phyloP scores from a whole-genome alignment of 1,140 invertebrate genomes.

The Calosoma granatense region DNA sequence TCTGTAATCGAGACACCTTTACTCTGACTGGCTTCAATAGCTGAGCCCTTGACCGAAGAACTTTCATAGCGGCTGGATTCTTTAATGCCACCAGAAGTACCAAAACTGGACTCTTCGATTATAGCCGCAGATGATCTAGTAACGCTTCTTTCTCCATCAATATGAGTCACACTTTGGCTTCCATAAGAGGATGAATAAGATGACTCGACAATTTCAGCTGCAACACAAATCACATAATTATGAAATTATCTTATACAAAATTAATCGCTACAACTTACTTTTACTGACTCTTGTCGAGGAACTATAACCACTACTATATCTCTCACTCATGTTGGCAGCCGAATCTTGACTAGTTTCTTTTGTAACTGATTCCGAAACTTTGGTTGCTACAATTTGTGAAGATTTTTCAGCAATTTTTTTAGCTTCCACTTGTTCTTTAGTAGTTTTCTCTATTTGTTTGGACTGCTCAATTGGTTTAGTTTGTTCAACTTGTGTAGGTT shows the following conservation, averaged over 20 bases:
- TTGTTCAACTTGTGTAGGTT: slow-evolving; percentile 14
- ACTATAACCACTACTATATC: neutral
- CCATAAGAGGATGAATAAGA: neutral
- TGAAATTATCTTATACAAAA: neutral
- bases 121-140: neutral
- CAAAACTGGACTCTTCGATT: neutral
- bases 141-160: neutral
- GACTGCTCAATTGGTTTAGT: neutral
- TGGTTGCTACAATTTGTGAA: too few species aligned
- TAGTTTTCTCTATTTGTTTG: slow-evolving; percentile 2
- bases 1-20: neutral
- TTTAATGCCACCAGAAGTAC: neutral
- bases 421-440: slow-evolving; percentile 10
- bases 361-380: slow-evolving; percentile 4
- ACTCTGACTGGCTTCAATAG: neutral
- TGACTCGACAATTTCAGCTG: neutral
- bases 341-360: slow-evolving; percentile 25
- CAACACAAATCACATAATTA: neutral
- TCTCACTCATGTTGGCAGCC: slow-evolving; percentile 20
- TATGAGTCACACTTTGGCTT: neutral
- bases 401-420: slow-evolving; percentile 5
- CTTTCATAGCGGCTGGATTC: neutral
- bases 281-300: neutral
- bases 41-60: neutral
- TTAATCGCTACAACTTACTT: neutral